Conservation (phyloP, 1,140 invertebrate species). For the Calliopsis andreniformis region DNA sequence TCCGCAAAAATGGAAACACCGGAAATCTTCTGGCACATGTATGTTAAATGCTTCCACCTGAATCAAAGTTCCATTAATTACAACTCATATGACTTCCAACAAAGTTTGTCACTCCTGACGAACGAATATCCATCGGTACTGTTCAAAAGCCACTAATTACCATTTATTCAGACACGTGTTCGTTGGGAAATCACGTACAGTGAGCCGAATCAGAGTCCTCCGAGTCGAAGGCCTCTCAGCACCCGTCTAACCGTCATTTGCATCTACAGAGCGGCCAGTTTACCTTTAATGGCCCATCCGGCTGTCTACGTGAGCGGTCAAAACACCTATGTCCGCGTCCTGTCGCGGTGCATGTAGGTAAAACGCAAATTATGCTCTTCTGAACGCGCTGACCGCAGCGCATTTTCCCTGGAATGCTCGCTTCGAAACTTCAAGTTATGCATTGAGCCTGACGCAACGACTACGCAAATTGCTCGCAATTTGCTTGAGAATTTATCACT, state of each 20-base stretch:
- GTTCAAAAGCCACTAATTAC: conserved; percentile 54
- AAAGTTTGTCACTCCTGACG: too few species aligned
- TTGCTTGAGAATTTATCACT: conserved; percentile 19
- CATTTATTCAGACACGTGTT: conserved; percentile 15
- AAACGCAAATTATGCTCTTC: conserved; percentile 47
- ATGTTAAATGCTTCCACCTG: too few species aligned
- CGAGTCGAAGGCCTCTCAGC: too few species aligned
- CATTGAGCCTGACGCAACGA: conserved; percentile 28
- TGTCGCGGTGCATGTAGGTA: conserved; percentile 2
- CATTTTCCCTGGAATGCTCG: conserved; percentile 41
- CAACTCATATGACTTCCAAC: too few species aligned
- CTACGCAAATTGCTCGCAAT: conserved; percentile 33
- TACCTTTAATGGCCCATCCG: conserved; percentile 45
- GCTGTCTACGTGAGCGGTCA: conserved; percentile 25
- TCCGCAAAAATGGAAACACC: too few species aligned
- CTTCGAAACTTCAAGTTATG: conserved; percentile 48
- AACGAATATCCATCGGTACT: conserved; percentile 25
- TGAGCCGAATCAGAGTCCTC: background rate
- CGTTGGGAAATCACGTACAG: background rate
- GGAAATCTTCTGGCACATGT: too few species aligned
- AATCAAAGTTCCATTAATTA: too few species aligned
- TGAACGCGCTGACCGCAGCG: conserved; percentile 11
- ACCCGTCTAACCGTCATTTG: too few species aligned
- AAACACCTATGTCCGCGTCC: conserved; percentile 33
- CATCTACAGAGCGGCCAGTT: conserved; percentile 30